phyloP scores from a whole-genome alignment of 2,113 vertebrate genomes.

The human (Homo sapiens) region DNA sequence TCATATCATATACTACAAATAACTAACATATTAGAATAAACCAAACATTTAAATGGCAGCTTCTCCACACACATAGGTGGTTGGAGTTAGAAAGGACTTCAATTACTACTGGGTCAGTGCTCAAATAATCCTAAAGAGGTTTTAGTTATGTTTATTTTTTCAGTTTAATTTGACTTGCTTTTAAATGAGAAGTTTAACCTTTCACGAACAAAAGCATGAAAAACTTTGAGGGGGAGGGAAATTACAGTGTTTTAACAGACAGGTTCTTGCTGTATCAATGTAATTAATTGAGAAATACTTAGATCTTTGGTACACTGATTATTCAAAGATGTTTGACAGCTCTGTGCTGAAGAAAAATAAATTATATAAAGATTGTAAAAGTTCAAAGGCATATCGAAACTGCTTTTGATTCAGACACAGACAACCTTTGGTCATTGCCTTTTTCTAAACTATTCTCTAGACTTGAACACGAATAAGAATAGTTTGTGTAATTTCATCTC shows the following conservation, averaged over 20 bases:
- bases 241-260: not conserved
- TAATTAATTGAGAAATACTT: constrained; percentile 17
- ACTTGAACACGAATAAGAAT: constrained; percentile 49
- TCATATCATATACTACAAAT: not conserved
- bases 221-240: not conserved
- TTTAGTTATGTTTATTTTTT: not conserved
- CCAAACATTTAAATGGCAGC: not conserved
- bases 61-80: not conserved
- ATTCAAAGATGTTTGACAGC: not conserved
- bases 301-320: not conserved
- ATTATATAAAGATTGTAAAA: constrained; percentile 33
- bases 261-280: not conserved
- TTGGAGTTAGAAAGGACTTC: not conserved
- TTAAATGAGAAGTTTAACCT: not conserved
- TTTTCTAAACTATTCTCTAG: not conserved
- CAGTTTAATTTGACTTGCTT: not conserved
- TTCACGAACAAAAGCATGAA: not conserved
- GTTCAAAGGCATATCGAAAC: constrained; percentile 6
- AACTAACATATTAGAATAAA: not conserved
- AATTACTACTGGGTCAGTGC: not conserved
- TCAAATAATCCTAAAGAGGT: not conserved
- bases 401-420: constrained; percentile 55
- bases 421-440: not conserved
- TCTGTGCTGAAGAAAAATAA: not conserved
- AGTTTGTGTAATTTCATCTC: not conserved